These are phyloP conservation scores for Microchirus variegatus DNA, from an alignment of 2,797 vertebrate species.

Conservation along the genomic window DNA sequence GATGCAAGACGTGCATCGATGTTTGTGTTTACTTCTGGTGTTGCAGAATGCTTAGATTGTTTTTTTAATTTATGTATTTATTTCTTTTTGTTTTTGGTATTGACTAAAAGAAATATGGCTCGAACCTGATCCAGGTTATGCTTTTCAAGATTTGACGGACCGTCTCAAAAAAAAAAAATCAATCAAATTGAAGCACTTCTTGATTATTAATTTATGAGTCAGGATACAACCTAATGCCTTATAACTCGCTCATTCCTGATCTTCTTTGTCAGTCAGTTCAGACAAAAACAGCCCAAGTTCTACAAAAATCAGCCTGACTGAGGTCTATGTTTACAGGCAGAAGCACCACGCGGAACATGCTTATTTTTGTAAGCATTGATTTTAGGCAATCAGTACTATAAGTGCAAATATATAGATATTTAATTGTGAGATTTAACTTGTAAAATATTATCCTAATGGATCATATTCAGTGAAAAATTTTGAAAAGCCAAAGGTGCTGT, in stretches of 20 bases:
- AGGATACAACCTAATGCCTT: constrained; percentile 79
- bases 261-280: constrained; percentile 39
- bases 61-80: constrained; percentile 60
- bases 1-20: constrained; percentile 47
- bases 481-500: constrained; percentile 18
- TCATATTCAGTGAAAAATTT: constrained; percentile 25
- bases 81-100: constrained; percentile 28
- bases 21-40: constrained; percentile 51
- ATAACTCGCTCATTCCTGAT: constrained; percentile 74
- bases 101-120: constrained; percentile 31
- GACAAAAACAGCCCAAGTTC: constrained; percentile 29
- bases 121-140: constrained; percentile 28
- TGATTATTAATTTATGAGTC: constrained; percentile 52
- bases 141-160: constrained; percentile 38
- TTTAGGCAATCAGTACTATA: background rate
- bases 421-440: constrained; percentile 24
- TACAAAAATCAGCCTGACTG: constrained; percentile 27
- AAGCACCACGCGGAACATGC: constrained; percentile 8
- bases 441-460: constrained; percentile 13
- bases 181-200: constrained; percentile 50
- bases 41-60: constrained; percentile 54
- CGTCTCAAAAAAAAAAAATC: constrained; percentile 5
- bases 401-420: constrained; percentile 23
- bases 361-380: no score
- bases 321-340: constrained; percentile 48